A percentile compares a stretch with the other conserved stretches of the same genome.
These are phyloP conservation scores for Erannis defoliaria DNA, from an alignment of 2,888 invertebrate species.

Conservation along the genomic window DNA sequence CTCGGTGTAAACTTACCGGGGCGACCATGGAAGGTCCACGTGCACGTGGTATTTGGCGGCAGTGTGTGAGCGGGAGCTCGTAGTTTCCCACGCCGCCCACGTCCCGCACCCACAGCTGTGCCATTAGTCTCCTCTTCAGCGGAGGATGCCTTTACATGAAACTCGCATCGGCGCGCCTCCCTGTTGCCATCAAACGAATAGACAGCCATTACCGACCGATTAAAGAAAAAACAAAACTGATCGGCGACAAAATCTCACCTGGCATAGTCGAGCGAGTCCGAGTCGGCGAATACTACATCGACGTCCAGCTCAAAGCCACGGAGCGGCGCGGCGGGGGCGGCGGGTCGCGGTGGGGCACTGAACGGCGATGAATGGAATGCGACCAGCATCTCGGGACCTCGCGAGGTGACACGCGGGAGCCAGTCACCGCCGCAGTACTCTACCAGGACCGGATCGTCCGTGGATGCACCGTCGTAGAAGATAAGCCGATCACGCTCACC, in stretches of 20 bases:
- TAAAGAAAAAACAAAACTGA: not conserved
- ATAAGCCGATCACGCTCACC: conserved; percentile 93
- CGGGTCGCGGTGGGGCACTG: conserved; percentile 90
- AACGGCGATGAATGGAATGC: conserved; percentile 95
- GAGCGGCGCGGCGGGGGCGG: conserved; percentile 88
- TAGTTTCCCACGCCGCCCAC: conserved; percentile 90
- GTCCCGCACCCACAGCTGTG: conserved; percentile 71
- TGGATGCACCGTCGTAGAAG: conserved; percentile 94
- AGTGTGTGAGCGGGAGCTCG: conserved; percentile 94
- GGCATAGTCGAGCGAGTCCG: conserved; percentile 94
- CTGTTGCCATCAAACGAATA: conserved; percentile 48
- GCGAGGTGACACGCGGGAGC: conserved; percentile 90
- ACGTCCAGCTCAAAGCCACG: conserved; percentile 93
- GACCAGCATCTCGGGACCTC: conserved; percentile 94
- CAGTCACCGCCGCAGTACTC: conserved; percentile 96
- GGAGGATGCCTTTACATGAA: conserved; percentile 91
- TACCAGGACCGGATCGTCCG: conserved; percentile 93
- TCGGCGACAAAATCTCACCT: conserved; percentile 61
- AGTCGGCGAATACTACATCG: conserved; percentile 95
- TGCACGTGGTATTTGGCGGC: conserved; percentile 95
- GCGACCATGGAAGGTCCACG: conserved; percentile 93
- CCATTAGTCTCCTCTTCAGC: conserved; percentile 84
- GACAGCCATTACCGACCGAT: not conserved
- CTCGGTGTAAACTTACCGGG: conserved; percentile 70
- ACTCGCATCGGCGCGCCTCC: conserved; percentile 89